Percentiles rank a stretch among this genome's conserved stretches.
Evolutionary conservation across 2,888 invertebrate species (phyloP).

Genomic region (Monochamus alternatus): DNA sequence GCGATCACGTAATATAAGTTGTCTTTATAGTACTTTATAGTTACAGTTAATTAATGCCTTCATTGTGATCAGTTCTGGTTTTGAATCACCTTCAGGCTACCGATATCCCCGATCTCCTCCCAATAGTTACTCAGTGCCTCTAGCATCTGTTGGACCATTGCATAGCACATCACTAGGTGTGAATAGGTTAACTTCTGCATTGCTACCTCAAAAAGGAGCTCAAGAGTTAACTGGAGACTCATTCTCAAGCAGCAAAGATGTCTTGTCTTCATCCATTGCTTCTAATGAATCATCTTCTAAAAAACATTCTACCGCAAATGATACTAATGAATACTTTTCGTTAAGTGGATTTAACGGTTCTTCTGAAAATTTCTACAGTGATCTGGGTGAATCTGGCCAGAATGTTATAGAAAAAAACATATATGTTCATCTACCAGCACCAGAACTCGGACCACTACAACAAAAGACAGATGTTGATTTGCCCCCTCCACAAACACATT

Average conservation of each 20-base stretch:
- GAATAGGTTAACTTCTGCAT: neutral
- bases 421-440: slow-evolving; percentile 18
- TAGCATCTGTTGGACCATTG: slow-evolving; percentile 10
- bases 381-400: neutral
- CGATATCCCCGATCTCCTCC: neutral
- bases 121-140: slow-evolving; percentile 1
- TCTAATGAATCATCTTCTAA: neutral
- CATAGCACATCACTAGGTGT: neutral
- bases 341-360: no score
- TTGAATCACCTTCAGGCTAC: slow-evolving; percentile 11
- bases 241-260: neutral
- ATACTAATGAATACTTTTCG: no score
- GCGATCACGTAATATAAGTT: neutral
- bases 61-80: neutral
- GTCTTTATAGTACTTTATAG: neutral
- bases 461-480: neutral
- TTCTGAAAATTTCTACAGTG: no score
- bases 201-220: slow-evolving; percentile 2
- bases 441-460: neutral
- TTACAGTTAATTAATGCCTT: slow-evolving; percentile 1
- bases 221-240: neutral
- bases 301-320: no score
- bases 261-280: neutral
- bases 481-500: slow-evolving; percentile 25
- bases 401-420: slow-evolving; percentile 1